Conservation (phyloP, 2,888 invertebrate species). For the Pogonocherus hispidulus region DNA sequence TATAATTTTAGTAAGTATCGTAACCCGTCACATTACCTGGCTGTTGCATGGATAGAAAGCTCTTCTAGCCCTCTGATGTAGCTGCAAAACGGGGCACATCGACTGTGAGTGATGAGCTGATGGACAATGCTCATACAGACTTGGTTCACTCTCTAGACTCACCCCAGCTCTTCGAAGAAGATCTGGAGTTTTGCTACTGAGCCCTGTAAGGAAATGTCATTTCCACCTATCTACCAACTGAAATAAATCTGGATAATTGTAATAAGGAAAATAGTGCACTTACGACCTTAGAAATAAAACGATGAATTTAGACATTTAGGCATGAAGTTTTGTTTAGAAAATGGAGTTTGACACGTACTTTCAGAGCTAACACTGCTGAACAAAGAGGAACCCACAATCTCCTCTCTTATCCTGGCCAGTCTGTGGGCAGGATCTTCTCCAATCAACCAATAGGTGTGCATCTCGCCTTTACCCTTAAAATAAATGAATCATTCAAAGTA, state of each 20-base stretch:
- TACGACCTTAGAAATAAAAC: too few relatives aligned
- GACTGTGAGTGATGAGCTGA: constrained; percentile 54
- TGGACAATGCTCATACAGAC: constrained; percentile 44
- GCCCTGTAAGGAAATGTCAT: too few relatives aligned
- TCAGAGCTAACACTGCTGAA: constrained; percentile 68
- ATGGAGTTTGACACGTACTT: too few relatives aligned
- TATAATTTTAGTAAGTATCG: too few relatives aligned
- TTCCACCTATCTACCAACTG: too few relatives aligned
- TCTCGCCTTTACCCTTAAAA: constrained; percentile 80
- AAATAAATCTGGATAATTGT: too few relatives aligned
- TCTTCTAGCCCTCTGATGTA: constrained; percentile 66
- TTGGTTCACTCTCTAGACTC: constrained; percentile 55
- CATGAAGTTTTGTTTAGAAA: too few relatives aligned
- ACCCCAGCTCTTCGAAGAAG: constrained; percentile 67
- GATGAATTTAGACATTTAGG: too few relatives aligned
- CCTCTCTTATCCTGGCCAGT: constrained; percentile 67
- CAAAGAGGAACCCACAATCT: constrained; percentile 67
- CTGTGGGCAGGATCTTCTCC: constrained; percentile 72
- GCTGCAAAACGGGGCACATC: constrained; percentile 63
- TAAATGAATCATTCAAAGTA: background rate
- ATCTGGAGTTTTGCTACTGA: constrained; percentile 69
- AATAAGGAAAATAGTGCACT: too few relatives aligned
- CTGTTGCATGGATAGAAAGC: constrained; percentile 63
- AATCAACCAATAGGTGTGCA: constrained; percentile 81
- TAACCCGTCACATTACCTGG: constrained; percentile 56